Evolutionary conservation across 1,140 invertebrate genomes (phyloP).

Genomic region (Drosophila aff.): DNA sequence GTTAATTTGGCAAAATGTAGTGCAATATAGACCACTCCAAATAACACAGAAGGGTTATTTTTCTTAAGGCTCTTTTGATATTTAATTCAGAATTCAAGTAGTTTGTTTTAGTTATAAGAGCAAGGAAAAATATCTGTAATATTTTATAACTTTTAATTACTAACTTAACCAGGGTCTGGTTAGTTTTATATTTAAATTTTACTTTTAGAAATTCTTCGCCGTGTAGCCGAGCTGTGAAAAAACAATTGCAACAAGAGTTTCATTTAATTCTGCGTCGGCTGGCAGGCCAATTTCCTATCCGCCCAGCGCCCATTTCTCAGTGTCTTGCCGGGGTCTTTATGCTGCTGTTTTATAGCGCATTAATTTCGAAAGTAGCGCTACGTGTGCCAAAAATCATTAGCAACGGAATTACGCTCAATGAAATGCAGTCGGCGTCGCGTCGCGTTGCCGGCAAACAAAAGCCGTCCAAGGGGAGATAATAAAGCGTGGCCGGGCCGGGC

Average conservation of each 20-base stretch:
- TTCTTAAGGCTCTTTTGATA: background rate
- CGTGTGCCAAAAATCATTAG: conserved; percentile 85
- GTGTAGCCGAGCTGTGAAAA: conserved; percentile 50
- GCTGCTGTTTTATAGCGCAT: conserved; percentile 77
- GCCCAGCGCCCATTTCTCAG: conserved; percentile 73
- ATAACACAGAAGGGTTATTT: background rate
- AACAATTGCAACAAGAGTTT: conserved; percentile 76
- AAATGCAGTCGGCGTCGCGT: conserved; percentile 74
- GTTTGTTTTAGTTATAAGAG: too few relatives aligned
- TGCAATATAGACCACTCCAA: too few relatives aligned
- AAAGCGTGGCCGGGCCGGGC: conserved; percentile 67
- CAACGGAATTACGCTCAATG: conserved; percentile 84
- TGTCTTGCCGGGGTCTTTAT: conserved; percentile 56
- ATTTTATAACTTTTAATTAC: too few relatives aligned
- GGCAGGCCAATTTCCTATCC: conserved; percentile 77
- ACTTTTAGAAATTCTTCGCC: background rate
- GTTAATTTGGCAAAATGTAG: background rate
- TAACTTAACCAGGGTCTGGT: too few relatives aligned
- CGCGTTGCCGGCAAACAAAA: conserved; percentile 48
- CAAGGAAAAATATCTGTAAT: background rate
- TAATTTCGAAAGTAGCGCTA: conserved; percentile 82
- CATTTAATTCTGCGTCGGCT: conserved; percentile 69
- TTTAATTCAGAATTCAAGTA: background rate
- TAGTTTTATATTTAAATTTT: background rate
- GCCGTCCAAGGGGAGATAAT: conserved; percentile 67